A percentile compares a stretch with the other conserved stretches of the same genome.
phyloP scores from a whole-genome alignment of 2,113 vertebrate species.

The pig (Sus scrofa) region T2T-Sscrofa CM000820.6:76364501-76365000 shows the following conservation, averaged over 20 bases:
- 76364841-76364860: not conserved
- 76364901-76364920: not conserved
- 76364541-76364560: too few relatives aligned
- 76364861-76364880: not conserved
- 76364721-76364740: slow-evolving; percentile 19
- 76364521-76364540: too few relatives aligned
- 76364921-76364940: slow-evolving; percentile 19
- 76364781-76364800: not conserved
- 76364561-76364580: too few relatives aligned
- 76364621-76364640: not conserved
- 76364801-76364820: not conserved
- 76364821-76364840: slow-evolving; percentile 5
- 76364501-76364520: too few relatives aligned
- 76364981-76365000: not conserved
- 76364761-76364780: not conserved
- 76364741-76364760: not conserved
- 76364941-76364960: not conserved
- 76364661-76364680: not conserved
- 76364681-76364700: not conserved
- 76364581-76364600: too few relatives aligned
- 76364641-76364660: not conserved
- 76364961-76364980: not conserved
- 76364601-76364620: not conserved
- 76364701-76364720: not conserved
- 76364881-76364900: not conserved